These are phyloP conservation scores for Scortum barcoo DNA, from an alignment of 2,113 vertebrate genomes.

Conservation along the genomic window DNA sequence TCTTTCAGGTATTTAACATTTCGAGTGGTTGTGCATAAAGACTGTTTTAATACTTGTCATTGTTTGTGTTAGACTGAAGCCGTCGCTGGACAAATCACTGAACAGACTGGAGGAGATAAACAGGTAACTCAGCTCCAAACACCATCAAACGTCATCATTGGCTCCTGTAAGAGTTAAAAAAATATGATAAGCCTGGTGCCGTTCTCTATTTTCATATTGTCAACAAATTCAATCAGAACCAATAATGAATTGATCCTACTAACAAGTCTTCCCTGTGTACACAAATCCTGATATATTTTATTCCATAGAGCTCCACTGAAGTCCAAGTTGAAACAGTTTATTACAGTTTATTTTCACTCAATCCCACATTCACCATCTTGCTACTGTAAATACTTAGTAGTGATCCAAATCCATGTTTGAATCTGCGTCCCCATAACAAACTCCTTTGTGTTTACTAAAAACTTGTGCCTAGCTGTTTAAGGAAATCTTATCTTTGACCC, in stretches of 20 bases:
- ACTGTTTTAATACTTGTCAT: conserved; percentile 11
- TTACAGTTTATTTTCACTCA: too few relatives aligned
- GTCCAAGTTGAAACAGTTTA: not conserved
- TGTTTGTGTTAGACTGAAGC: conserved; percentile 37
- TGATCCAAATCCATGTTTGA: too few relatives aligned
- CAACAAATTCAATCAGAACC: not conserved
- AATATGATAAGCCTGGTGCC: not conserved
- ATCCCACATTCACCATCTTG: too few relatives aligned
- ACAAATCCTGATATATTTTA: not conserved
- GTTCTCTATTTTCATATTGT: too few relatives aligned
- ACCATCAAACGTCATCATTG: not conserved
- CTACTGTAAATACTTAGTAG: too few relatives aligned
- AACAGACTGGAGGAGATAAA: not conserved
- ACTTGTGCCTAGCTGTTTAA: too few relatives aligned
- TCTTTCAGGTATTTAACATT: not conserved
- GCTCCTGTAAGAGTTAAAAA: not conserved
- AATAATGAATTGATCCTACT: not conserved
- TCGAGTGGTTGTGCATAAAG: not conserved
- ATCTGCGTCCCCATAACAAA: too few relatives aligned
- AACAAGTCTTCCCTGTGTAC: not conserved
- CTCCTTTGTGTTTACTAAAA: too few relatives aligned
- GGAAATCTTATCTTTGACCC: too few relatives aligned
- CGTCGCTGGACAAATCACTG: not conserved
- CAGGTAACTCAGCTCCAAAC: conserved; percentile 50
- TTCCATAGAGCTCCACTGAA: not conserved